Conservation (phyloP, 2,113 vertebrate species). For the Azemiops feae region DNA sequence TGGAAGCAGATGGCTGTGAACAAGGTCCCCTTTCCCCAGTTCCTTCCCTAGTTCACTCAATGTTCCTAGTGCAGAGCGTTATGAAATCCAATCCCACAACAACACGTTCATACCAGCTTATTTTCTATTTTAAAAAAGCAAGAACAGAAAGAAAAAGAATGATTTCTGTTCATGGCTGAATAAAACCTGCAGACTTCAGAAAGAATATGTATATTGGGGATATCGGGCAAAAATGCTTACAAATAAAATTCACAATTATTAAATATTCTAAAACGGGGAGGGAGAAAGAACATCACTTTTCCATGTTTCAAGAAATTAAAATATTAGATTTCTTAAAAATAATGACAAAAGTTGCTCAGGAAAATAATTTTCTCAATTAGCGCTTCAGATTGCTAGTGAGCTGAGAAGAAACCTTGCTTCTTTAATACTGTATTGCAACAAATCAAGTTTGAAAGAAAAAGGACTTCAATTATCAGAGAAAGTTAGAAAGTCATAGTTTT, state of each 20-base stretch:
- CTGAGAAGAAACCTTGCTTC: slow-evolving; percentile 33
- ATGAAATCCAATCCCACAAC: not conserved
- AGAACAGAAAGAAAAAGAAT: not conserved
- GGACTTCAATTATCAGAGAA: slow-evolving; percentile 9
- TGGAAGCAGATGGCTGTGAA: not conserved
- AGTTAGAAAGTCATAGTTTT: slow-evolving; percentile 26
- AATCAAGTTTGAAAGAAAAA: slow-evolving; percentile 45
- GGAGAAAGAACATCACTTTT: not conserved
- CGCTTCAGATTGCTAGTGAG: slow-evolving; percentile 25
- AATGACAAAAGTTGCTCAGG: not conserved
- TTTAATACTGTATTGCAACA: slow-evolving; percentile 41
- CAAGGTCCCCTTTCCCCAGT: not conserved
- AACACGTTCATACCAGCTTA: not conserved
- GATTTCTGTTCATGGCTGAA: not conserved
- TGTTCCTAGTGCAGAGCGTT: not conserved
- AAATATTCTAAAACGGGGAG: not conserved
- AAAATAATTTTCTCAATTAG: not conserved
- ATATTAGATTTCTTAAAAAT: not conserved
- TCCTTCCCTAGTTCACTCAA: not conserved
- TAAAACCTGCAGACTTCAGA: not conserved
- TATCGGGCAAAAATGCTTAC: not conserved
- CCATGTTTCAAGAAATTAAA: slow-evolving; percentile 31
- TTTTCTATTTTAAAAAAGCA: not conserved
- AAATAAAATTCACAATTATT: slow-evolving; percentile 30
- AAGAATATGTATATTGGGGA: not conserved